Base-by-base conservation (phyloP, 1,140 invertebrate species). In the Plectus sambesii region DNA sequence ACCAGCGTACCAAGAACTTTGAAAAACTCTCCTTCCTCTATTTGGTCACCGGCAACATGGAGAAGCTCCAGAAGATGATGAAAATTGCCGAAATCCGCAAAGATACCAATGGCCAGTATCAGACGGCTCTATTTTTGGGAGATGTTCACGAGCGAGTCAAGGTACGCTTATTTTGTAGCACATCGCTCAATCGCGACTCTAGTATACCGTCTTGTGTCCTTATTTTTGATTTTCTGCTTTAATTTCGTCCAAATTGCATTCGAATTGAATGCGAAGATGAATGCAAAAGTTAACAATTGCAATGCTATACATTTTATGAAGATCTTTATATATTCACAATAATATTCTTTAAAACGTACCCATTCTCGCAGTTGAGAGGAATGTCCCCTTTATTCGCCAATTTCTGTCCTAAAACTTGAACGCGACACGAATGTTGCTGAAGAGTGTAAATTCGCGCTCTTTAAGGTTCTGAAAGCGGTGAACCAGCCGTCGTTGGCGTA, bases 1-100 rank as follows among this genome's bases (percentile, higher is more conserved):
- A 99, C 73, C 93, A 99, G 72, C 79, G 92, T 53, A 98, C 90
- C 3, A 99, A 98, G 73, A 94, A 96, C 74, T 99, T 98, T 72
- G 90, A 98, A 68, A 97, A 96, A 72, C 76, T 99, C 0, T 85
- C 90, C 3, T 98, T 99, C 75, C 76, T 99, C 5, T 99, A 99
- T 72, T 74, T 98, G 4, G 92, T 99, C 49, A 98, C 93, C 27
- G 94, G 94, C 17, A 98, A 99, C 73, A 73, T 96, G 58, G 93
- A 98, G 37, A 99, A 99, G 70, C 74, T 99, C 39, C 79, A 80
- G 42, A 98, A 98, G 73, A 98, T 99, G 93, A 94, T 87, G 74
- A 97, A 96, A 74, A 98, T 98, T 56, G 87, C 89, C 0, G 87
- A 93, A 74, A 89, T 93, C 29, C 75, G 87, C 8, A 92, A 92